Base-by-base conservation (phyloP, 1,140 invertebrate genomes). In the Drosophila nebulosa region DNA sequence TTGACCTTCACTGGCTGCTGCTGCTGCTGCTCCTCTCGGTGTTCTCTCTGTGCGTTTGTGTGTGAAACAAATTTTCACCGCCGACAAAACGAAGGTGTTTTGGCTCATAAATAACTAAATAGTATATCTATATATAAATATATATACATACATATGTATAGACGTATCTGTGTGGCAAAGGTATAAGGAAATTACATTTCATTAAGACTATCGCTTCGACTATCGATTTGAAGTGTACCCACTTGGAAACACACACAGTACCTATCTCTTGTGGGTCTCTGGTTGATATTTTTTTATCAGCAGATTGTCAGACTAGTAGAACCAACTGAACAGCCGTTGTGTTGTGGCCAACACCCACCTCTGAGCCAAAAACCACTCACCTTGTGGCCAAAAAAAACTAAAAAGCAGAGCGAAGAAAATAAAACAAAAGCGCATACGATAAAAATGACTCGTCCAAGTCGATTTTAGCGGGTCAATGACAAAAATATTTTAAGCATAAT, bases 381-480 rank as follows among this genome's bases (percentile, higher is more conserved):
- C 76, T 84, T 64, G 75, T 42, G 18, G 50, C 61, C 53, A 42
- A 74, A 61, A 65, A 1, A 46, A 65, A 53, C 36, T 62, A 60
- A 53, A 59, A 59, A 27, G 42, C 27, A 64, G 7, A 51, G 35
- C 22, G 7, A 68, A 62, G 57, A 51, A 39, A 39, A 39, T 39
- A 39, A 39, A 18, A 46, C 16, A 42, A 46, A 42, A 21, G 39
- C 39, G 21, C 39, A 46, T 46, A 46, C 39, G 39, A 46, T 46
- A 46, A 46, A 36, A 46, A 36, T 46, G 14, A 14, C 35, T 57
- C 59, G 61, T 63, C 57, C 51, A 24, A 62, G 59, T 16, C 30
- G 30, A 59, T 74, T 72, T 78, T 74, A 74, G 10, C 61, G 39
- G 80, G 80, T 85, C 80, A 85, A 81, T 78, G 78, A 78, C 81